Base-by-base conservation (phyloP, 1,140 invertebrate species). In the Rhyacophila brunnea region DNA sequence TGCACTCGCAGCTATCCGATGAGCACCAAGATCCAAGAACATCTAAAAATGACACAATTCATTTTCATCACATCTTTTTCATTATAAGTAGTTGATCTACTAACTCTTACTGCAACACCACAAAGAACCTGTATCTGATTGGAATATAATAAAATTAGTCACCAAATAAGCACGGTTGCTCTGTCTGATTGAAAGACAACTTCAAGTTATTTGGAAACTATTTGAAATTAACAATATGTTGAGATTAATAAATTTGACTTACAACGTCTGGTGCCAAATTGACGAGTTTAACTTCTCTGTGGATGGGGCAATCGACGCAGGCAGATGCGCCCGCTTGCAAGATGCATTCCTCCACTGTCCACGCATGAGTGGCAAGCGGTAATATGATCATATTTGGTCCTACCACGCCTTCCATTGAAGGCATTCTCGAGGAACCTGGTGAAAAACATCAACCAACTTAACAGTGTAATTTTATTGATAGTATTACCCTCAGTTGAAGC, bases 291-390 rank as follows among this genome's bases (percentile, higher is more conserved):
- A 86, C 74, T 15, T 83, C 80, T 23, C 83, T 81, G 69, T 90
- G 87, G 23, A 79, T 71, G 0, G 85, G 84, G 63, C 64, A 65
- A 6, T 59, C 48, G 3, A 58, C 59, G 20, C 40, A 18, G 2
- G 18, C 52, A 35, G 50, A 45, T 46, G 61, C 70, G 73, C 92
- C 92, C 0, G 90, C 92, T 0, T 89, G 86, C 40, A 98, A 77
- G 68, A 98, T 96, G 73, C 95, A 98, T 72, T 97, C 92, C 78
- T 99, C 96, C 1, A 98, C 89, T 81, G 94, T 90, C 91, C 90
- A 92, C 3, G 82, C 83, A 59, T 86, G 89, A 1, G 73, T 80
- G 67, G 60, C 23, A 11, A 46, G 52, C 15, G 34, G 44, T 9
- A 28, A 28, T 5, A 28, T 3, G 9, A 28, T 28, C 3, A 28